Conservation (phyloP, 2,113 vertebrate genomes). For the Campylomormyrus tamandua region DNA sequence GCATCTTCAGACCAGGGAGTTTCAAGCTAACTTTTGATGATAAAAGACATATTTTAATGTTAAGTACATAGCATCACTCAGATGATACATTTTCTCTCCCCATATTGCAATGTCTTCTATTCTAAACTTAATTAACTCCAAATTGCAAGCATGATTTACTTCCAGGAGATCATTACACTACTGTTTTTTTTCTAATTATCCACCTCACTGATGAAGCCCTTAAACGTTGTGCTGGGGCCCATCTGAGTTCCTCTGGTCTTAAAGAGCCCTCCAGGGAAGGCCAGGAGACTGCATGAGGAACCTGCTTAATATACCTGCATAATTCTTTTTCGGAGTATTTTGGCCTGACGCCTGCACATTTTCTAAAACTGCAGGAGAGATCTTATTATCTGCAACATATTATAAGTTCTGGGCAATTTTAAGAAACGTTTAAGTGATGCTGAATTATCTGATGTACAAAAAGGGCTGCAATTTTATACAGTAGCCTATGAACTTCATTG, state of each 20-base stretch:
- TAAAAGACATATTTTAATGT: neutral
- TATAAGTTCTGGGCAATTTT: neutral
- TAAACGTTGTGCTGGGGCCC: neutral
- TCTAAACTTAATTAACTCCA: slow-evolving; percentile 13
- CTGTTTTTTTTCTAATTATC: slow-evolving; percentile 13
- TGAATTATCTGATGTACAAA: neutral
- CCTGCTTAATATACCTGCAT: neutral
- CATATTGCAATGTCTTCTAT: neutral
- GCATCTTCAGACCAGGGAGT: neutral
- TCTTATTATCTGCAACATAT: neutral
- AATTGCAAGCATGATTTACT: slow-evolving; percentile 5
- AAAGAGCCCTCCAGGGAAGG: neutral
- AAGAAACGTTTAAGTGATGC: neutral
- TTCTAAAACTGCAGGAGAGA: neutral
- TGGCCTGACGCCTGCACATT: neutral
- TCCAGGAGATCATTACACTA: neutral
- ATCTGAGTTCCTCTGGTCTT: neutral
- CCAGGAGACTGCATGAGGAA: neutral
- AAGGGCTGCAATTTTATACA: neutral
- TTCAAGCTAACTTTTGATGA: neutral
- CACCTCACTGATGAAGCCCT: slow-evolving; percentile 11
- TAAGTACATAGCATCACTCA: neutral
- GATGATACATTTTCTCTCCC: neutral
- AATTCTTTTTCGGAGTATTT: neutral
- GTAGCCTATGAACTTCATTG: neutral